Conservation (phyloP, 2,888 invertebrate species). For the Meliscaeva auricollis region DNA sequence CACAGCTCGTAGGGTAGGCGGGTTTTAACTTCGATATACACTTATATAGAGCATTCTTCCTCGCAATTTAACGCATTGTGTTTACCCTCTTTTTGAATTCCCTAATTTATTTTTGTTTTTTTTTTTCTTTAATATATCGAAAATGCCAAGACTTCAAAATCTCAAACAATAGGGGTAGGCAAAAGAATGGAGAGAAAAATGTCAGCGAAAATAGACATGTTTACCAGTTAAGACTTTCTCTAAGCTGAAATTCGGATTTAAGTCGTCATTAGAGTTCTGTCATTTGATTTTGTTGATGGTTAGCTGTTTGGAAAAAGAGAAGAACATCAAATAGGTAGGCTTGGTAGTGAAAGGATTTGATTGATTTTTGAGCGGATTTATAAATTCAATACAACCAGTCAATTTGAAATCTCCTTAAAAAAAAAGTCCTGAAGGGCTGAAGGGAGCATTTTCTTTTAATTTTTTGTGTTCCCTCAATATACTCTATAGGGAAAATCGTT, state of each 20-base stretch:
- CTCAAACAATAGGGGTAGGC: not conserved
- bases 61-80: constrained; percentile 56
- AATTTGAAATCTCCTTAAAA: constrained; percentile 10
- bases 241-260: constrained; percentile 34
- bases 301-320: not conserved
- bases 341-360: constrained; percentile 37
- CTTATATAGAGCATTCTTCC: constrained; percentile 27
- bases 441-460: constrained; percentile 7
- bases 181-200: constrained; percentile 4
- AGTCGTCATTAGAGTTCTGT: constrained; percentile 37
- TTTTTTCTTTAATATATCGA: constrained; percentile 4
- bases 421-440: not conserved
- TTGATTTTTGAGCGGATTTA: constrained; percentile 51
- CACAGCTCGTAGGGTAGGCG: not conserved
- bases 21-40: not conserved
- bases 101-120: constrained; percentile 12
- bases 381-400: constrained; percentile 33
- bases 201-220: constrained; percentile 58
- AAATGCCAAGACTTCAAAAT: constrained; percentile 54
- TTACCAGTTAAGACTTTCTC: constrained; percentile 51
- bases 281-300: not conserved
- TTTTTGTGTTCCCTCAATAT: not conserved
- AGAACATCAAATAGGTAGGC: not conserved
- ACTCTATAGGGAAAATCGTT: constrained; percentile 1
- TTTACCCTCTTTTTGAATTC: constrained; percentile 38